A percentile compares a stretch with the other conserved stretches of the same genome.
phyloP scores from a whole-genome alignment of 2,888 invertebrate species.

The Patella depressa region DNA sequence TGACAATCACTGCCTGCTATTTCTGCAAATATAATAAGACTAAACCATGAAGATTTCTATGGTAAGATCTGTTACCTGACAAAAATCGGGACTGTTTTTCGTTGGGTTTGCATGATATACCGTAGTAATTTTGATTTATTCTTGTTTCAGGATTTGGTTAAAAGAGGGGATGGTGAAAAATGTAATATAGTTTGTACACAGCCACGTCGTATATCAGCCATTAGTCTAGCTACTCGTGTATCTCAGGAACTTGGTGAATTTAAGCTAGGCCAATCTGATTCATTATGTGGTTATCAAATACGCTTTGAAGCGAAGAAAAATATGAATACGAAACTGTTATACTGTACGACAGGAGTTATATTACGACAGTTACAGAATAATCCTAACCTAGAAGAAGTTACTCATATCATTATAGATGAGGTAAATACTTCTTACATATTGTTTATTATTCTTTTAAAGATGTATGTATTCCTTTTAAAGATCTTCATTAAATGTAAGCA shows the following conservation, averaged over 20 bases:
- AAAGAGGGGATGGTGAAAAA: slow-evolving; percentile 34
- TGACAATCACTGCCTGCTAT: no score
- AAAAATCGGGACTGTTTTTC: no score
- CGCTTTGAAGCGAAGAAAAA: slow-evolving; percentile 62
- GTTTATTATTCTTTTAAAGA: no score
- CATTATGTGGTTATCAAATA: slow-evolving; percentile 63
- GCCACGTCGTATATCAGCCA: slow-evolving; percentile 67
- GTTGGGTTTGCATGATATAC: no score
- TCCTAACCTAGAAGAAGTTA: slow-evolving; percentile 51
- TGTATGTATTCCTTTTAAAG: no score
- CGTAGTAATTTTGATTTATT: neutral
- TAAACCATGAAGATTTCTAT: no score
- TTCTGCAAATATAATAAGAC: no score
- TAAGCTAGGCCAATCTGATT: slow-evolving; percentile 43
- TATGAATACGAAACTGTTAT: slow-evolving; percentile 72
- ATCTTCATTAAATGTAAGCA: no score
- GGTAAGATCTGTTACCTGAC: no score
- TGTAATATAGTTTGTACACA: slow-evolving; percentile 66
- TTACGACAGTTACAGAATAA: slow-evolving; percentile 85
- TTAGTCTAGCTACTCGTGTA: slow-evolving; percentile 65
- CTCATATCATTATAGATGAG: slow-evolving; percentile 68
- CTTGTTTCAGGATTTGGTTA: slow-evolving; percentile 44
- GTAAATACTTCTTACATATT: slow-evolving; percentile 37
- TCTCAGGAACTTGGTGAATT: slow-evolving; percentile 64
- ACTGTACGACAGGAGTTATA: slow-evolving; percentile 91